Base-by-base conservation (phyloP, 1,140 invertebrate species). In the Paracyclopina nana region DNA sequence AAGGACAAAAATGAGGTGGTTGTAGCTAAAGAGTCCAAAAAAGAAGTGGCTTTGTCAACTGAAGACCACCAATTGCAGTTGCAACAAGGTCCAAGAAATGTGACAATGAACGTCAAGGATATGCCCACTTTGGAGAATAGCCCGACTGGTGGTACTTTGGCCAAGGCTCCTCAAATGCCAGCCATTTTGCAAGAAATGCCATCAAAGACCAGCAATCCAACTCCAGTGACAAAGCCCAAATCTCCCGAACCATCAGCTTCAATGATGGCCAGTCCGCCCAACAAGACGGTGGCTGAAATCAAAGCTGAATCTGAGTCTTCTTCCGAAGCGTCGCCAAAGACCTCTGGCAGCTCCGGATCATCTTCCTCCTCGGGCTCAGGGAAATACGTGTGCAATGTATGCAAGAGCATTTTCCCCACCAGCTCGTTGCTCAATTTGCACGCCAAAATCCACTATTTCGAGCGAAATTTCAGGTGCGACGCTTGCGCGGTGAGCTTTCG, bases 391-490 rank as follows among this genome's bases (percentile, higher is more conserved):
- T 96, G 90, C 62, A 72, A 70, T 42, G 79, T 92, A 56, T 96
- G 90, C 66, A 76, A 79, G 51, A 94, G 91, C 67, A 76, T 77
- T 52, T 95, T 95, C 65, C 78, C 75, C 46, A 85, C 87, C 66
- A 79, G 82, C 42, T 81, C 82, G 58, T 87, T 94, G 62, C 66
- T 95, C 54, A 73, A 77, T 49, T 68, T 94, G 43, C 90, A 96
- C 66, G 80, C 90, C 61, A 94, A 94, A 64, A 91, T 91, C 59
- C 90, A 96, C 65, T 91, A 88, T 59, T 80, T 95, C 66, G 88
- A 94, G 61, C 72, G 85, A 42, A 84, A 84, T 48, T 92, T 82
- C 59, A 73, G 82, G 52, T 94, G 87, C 63, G 83, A 90, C 57
- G 75, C 81, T 6, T 94, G 88, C 63, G 81, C 78, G 22, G 80